Conservation (phyloP, 2,888 invertebrate genomes). For the Arenicola marina region DNA sequence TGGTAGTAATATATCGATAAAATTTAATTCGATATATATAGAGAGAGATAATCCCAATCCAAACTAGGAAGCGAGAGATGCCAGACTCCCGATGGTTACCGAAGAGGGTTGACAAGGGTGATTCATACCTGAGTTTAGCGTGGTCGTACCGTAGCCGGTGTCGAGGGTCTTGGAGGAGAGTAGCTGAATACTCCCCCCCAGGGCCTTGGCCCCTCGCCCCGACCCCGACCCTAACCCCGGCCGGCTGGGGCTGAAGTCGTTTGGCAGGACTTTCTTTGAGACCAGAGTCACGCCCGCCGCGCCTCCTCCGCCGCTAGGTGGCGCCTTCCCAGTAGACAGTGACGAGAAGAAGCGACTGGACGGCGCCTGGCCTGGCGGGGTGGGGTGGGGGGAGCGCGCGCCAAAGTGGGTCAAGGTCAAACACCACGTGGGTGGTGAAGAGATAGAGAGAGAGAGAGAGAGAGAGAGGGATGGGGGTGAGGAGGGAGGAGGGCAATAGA, state of each 20-base stretch:
- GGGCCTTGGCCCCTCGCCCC: background rate
- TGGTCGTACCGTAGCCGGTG: constrained; percentile 28
- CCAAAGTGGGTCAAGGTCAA: constrained; percentile 17
- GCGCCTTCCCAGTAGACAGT: constrained; percentile 3
- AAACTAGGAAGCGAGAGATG: no score
- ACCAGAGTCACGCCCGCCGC: constrained; percentile 49
- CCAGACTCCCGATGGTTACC: no score
- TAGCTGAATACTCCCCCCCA: constrained; percentile 43
- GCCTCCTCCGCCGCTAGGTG: constrained; percentile 1
- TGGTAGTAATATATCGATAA: no score
- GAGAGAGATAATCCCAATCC: no score
- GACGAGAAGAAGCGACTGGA: no score
- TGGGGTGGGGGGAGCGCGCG: constrained; percentile 29
- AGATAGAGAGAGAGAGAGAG: no score
- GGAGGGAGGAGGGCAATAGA: no score
- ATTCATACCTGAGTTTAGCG: background rate
- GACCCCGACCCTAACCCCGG: background rate
- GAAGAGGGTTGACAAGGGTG: background rate
- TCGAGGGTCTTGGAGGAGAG: constrained; percentile 43
- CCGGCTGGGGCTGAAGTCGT: constrained; percentile 22
- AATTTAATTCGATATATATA: no score
- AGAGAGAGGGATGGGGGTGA: no score
- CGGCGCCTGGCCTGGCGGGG: constrained; percentile 18
- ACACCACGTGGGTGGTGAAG: no score
- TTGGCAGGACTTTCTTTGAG: constrained; percentile 44